Conservation (phyloP, 2,797 vertebrate genomes). For the Acomys russatus region DNA sequence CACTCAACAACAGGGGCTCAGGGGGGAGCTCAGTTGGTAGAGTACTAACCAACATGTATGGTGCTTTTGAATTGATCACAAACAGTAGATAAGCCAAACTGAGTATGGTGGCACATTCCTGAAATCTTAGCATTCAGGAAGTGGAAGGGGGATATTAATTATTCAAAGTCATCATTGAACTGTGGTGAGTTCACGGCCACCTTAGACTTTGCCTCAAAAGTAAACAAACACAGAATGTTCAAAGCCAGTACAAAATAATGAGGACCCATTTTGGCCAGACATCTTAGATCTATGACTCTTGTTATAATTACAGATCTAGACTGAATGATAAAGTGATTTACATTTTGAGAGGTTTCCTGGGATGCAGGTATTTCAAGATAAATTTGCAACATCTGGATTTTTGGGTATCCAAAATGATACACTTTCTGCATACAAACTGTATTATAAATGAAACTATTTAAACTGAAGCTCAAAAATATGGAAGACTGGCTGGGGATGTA, state of each 20-base stretch:
- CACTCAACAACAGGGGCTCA: background rate
- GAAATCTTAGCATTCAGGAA: background rate
- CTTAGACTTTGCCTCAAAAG: background rate
- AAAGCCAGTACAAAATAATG: background rate
- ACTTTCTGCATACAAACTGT: background rate
- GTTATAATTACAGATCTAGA: background rate
- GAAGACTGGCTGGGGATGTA: background rate
- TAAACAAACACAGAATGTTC: background rate
- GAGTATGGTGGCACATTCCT: background rate
- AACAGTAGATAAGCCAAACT: background rate
- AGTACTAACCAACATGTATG: background rate
- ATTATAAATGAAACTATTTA: background rate
- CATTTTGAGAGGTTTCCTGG: background rate
- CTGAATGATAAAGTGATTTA: background rate
- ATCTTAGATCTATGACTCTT: background rate
- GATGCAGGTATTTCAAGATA: background rate
- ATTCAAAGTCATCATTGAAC: background rate
- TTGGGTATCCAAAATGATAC: background rate
- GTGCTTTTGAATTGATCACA: background rate
- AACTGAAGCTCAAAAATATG: background rate
- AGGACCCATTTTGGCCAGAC: background rate
- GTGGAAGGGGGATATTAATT: background rate
- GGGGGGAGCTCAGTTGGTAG: background rate
- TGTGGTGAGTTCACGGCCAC: background rate
- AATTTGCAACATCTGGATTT: background rate